A percentile compares a stretch with the other conserved stretches of the same genome.
These are phyloP conservation scores for Drosophila prolongata DNA, from an alignment of 2,888 invertebrate genomes.

Conservation along the genomic window DNA sequence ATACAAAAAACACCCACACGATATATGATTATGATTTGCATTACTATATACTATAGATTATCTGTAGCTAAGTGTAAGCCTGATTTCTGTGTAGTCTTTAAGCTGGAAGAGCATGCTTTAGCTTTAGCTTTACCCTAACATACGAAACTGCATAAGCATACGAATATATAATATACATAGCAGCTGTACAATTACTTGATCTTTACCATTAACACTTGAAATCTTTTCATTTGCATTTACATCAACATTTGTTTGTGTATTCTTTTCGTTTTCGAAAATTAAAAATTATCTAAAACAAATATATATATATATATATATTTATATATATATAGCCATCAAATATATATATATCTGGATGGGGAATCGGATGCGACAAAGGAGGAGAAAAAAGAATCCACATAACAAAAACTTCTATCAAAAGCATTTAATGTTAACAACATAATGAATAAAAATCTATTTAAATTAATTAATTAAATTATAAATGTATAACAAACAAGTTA, in stretches of 20 bases:
- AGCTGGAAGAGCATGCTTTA: slow-evolving; percentile 61
- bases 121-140: slow-evolving; percentile 44
- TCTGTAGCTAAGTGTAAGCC: slow-evolving; percentile 52
- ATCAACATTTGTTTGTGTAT: slow-evolving; percentile 19
- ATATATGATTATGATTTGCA: slow-evolving; percentile 44
- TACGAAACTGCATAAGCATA: slow-evolving; percentile 36
- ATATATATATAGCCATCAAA: slow-evolving; percentile 4
- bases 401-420: slow-evolving; percentile 45
- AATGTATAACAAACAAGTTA: slow-evolving; percentile 38
- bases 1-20: slow-evolving; percentile 25
- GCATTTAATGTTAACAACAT: slow-evolving; percentile 48
- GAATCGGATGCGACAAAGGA: slow-evolving; percentile 17
- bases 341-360: slow-evolving; percentile 19
- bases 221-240: slow-evolving; percentile 45
- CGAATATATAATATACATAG: slow-evolving; percentile 36
- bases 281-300: slow-evolving; percentile 27
- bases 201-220: slow-evolving; percentile 36
- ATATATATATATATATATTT: background rate
- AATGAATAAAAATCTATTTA: slow-evolving; percentile 36
- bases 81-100: slow-evolving; percentile 38
- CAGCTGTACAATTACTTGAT: slow-evolving; percentile 32
- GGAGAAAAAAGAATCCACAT: slow-evolving; percentile 23
- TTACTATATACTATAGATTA: slow-evolving; percentile 40
- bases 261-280: slow-evolving; percentile 23
- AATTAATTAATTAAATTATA: slow-evolving; percentile 34